These are phyloP conservation scores for Drosophila burlai DNA, from an alignment of 1,140 invertebrate species.

Conservation along the genomic window DNA sequence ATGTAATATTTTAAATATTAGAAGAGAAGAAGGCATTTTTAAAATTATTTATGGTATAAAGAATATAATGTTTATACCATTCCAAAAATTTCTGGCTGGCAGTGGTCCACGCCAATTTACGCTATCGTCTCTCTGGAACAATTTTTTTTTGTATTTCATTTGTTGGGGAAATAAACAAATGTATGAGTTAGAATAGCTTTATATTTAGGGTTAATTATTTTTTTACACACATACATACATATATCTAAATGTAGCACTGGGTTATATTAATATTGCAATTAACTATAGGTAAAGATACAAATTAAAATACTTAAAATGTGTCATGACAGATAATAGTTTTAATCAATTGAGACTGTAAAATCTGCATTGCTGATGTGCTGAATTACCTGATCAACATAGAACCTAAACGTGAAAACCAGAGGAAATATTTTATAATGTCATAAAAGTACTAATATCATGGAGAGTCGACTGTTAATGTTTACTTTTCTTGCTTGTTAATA, in stretches of 20 bases:
- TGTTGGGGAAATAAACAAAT: not conserved
- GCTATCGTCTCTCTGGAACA: too few species aligned
- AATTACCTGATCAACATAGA: not conserved
- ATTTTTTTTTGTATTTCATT: not conserved
- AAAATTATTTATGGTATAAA: too few species aligned
- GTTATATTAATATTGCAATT: too few species aligned
- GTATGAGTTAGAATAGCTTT: not conserved
- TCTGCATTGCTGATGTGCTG: not conserved
- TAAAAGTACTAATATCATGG: not conserved
- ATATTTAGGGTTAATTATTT: not conserved
- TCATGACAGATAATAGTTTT: not conserved
- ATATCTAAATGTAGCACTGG: too few species aligned
- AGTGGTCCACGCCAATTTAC: not conserved
- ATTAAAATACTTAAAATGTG: not conserved
- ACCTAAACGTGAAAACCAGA: not conserved
- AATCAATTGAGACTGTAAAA: not conserved
- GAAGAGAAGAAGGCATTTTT: too few species aligned
- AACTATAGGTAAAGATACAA: too few species aligned
- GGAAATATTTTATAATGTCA: not conserved
- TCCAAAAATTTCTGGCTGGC: not conserved
- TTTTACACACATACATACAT: not conserved
- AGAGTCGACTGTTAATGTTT: not conserved
- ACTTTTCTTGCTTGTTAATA: not conserved
- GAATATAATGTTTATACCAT: too few species aligned
- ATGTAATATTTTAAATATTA: too few species aligned